These are phyloP conservation scores for Vimba vimba DNA, from an alignment of 2,113 vertebrate species.

Conservation along the genomic window DNA sequence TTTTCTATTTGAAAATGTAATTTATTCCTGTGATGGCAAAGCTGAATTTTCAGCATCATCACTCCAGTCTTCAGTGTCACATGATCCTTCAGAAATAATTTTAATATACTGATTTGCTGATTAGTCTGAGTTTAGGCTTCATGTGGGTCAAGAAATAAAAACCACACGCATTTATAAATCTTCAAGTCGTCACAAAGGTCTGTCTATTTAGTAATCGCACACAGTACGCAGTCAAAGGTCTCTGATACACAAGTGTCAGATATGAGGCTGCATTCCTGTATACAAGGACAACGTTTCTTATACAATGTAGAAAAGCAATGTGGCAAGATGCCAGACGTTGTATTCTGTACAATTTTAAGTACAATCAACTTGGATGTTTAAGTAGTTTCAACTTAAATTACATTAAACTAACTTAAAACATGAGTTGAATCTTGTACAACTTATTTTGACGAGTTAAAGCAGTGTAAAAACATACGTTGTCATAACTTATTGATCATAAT, in stretches of 20 bases:
- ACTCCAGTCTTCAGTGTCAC: background rate
- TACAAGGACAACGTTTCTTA: background rate
- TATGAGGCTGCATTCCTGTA: background rate
- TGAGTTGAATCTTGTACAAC: too few species aligned
- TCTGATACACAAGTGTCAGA: constrained; percentile 43
- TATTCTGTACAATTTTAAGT: background rate
- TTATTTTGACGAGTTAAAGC: too few species aligned
- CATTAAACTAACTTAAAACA: too few species aligned
- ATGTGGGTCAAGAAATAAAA: constrained; percentile 23
- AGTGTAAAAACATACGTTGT: too few species aligned
- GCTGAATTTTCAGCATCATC: background rate
- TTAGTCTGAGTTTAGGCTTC: background rate
- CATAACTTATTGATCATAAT: too few species aligned
- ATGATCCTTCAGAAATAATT: background rate
- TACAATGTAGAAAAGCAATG: background rate
- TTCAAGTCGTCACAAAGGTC: constrained; percentile 62
- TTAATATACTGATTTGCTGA: background rate
- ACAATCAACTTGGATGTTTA: too few species aligned
- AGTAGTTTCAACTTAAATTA: too few species aligned
- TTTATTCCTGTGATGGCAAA: background rate
- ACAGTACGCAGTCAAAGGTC: constrained; percentile 65
- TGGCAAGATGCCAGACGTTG: background rate
- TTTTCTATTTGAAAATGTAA: background rate
- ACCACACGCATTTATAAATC: constrained; percentile 43
- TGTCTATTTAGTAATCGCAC: constrained; percentile 24